Conservation (phyloP, 2,888 invertebrate species). For the Brachyopa scutellaris region DNA sequence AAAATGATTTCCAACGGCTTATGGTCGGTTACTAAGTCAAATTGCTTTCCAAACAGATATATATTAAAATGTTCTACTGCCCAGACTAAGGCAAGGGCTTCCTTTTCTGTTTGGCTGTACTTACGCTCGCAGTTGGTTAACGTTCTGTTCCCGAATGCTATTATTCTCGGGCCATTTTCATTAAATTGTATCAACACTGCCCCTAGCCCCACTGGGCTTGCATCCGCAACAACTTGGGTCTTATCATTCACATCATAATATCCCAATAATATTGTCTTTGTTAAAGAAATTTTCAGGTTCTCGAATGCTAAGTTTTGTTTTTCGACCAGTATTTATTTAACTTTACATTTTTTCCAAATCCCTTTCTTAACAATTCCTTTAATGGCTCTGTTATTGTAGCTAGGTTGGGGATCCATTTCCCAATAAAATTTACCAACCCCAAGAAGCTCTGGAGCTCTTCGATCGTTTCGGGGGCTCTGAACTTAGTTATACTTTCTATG, state of each 20-base stretch:
- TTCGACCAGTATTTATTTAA: slow-evolving; percentile 1
- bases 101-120: slow-evolving; percentile 74
- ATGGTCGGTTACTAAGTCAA: slow-evolving; percentile 75
- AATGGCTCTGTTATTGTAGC: slow-evolving; percentile 50
- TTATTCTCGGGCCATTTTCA: slow-evolving; percentile 74
- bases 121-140: slow-evolving; percentile 75
- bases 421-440: slow-evolving; percentile 47
- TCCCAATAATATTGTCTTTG: slow-evolving; percentile 62
- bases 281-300: too few relatives aligned
- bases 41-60: slow-evolving; percentile 79
- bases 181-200: slow-evolving; percentile 75
- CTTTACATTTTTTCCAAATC: slow-evolving; percentile 15
- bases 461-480: slow-evolving; percentile 31
- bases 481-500: slow-evolving; percentile 20
- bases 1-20: slow-evolving; percentile 77
- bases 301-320: slow-evolving; percentile 2
- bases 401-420: slow-evolving; percentile 38
- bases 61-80: slow-evolving; percentile 74
- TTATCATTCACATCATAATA: slow-evolving; percentile 74
- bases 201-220: slow-evolving; percentile 77
- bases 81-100: slow-evolving; percentile 77
- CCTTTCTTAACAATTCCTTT: slow-evolving; percentile 15
- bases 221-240: slow-evolving; percentile 77
- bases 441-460: slow-evolving; percentile 49
- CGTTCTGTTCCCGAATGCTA: slow-evolving; percentile 79